A percentile compares a stretch with the other conserved stretches of the same genome.
Conservation (phyloP, 2,888 invertebrate genomes). For the Leptarthrus brevirostris region DNA sequence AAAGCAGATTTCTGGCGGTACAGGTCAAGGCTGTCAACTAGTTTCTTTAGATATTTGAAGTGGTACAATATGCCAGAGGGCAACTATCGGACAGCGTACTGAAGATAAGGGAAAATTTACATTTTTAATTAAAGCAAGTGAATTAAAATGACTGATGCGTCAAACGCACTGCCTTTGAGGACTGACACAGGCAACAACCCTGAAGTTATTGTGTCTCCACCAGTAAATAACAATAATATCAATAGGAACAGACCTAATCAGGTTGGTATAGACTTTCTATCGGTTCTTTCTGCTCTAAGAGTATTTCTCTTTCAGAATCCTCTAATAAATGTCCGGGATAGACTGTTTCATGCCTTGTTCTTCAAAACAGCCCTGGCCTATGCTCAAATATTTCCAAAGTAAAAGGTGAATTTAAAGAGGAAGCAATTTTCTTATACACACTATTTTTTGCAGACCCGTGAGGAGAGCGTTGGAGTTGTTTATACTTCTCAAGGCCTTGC, state of each 20-base stretch:
- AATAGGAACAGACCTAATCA: constrained; percentile 32
- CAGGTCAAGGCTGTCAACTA: constrained; percentile 38
- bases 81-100: background rate
- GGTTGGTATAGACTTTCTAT: background rate
- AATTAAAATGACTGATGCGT: constrained; percentile 53
- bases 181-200: constrained; percentile 44
- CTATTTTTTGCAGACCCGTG: constrained; percentile 58
- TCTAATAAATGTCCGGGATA: constrained; percentile 86
- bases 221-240: constrained; percentile 39
- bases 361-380: constrained; percentile 92
- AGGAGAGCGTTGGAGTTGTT: constrained; percentile 62
- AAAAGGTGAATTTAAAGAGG: constrained; percentile 70
- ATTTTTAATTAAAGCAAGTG: constrained; percentile 21
- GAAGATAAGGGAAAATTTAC: background rate
- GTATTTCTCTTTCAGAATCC: constrained; percentile 72
- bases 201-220: constrained; percentile 49
- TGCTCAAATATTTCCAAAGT: constrained; percentile 88
- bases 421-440: constrained; percentile 34
- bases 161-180: constrained; percentile 45
- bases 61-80: constrained; percentile 16
- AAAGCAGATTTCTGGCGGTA: constrained; percentile 21
- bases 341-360: constrained; percentile 94
- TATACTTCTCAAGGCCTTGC: constrained; percentile 74
- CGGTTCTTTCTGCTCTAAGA: background rate
- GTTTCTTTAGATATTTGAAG: constrained; percentile 7